Conservation (phyloP, 92 coral and sea anemone genomes). For the Muricea muricata region DNA sequence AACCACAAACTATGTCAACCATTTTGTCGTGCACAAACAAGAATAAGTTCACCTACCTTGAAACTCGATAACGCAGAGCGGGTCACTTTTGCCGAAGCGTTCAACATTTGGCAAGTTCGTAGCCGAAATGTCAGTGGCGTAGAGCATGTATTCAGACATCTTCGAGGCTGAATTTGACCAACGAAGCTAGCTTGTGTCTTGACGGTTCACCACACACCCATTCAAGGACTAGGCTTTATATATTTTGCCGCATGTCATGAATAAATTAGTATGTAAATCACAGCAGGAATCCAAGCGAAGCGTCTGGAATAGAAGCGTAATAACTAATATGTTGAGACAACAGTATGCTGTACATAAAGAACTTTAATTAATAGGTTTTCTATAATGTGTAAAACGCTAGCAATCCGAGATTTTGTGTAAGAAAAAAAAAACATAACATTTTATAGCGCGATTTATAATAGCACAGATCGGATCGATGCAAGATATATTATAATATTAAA, state of each 20-base stretch:
- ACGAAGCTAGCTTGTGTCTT: neutral
- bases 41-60: constrained; percentile 56
- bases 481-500: no score
- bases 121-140: constrained; percentile 37
- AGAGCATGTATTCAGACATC: constrained; percentile 30
- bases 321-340: neutral
- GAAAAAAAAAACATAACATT: no score
- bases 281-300: constrained; percentile 21
- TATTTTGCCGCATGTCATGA: constrained; percentile 25
- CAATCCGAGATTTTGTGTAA: no score
- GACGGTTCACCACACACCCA: constrained; percentile 29
- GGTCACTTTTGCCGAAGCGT: constrained; percentile 66
- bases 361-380: no score
- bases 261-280: constrained; percentile 40
- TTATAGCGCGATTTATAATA: no score
- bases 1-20: neutral
- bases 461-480: no score
- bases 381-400: no score
- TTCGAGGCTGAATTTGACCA: neutral
- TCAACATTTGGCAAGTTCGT: constrained; percentile 63
- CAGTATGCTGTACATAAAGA: no score
- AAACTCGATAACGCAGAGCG: constrained; percentile 52
- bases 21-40: constrained; percentile 7
- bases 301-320: constrained; percentile 23
- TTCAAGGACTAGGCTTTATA: neutral